Evolutionary conservation across 2,797 vertebrate species (phyloP).

Genomic region (Molossus molossus): DNA sequence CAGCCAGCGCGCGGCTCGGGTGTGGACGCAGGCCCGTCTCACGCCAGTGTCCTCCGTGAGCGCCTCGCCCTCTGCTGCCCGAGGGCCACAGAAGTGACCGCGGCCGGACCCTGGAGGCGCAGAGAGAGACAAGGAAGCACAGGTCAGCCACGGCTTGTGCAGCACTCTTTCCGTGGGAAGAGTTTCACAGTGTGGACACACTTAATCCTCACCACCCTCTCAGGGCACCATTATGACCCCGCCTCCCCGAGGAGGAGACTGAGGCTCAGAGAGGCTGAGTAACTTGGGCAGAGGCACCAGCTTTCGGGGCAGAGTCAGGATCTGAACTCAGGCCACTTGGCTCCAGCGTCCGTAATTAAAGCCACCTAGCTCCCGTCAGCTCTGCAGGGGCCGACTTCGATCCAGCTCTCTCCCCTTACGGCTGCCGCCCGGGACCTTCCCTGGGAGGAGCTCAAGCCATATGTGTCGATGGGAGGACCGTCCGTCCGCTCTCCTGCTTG

Average conservation of each 20-base stretch:
- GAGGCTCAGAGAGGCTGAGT: neutral
- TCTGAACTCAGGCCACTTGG: neutral
- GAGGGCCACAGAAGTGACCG: rapidly evolving
- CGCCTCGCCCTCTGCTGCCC: neutral
- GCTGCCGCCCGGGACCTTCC: neutral
- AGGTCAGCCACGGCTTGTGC: neutral
- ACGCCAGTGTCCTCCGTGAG: neutral
- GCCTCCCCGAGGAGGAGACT: neutral
- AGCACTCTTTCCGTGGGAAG: neutral
- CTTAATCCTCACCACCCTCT: neutral
- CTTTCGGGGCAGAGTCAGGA: neutral
- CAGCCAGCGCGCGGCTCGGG: neutral
- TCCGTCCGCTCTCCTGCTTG: neutral
- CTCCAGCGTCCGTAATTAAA: neutral
- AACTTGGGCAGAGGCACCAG: neutral
- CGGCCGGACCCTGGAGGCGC: neutral
- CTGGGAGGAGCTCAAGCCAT: rapidly evolving
- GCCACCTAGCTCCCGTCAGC: neutral
- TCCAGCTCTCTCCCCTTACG: neutral
- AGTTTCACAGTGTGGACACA: neutral
- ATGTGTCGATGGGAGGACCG: neutral
- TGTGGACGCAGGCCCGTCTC: neutral
- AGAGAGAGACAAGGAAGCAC: rapidly evolving
- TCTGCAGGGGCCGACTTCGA: neutral
- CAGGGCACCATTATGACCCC: rapidly evolving